Evolutionary conservation across 2,113 vertebrate genomes (phyloP), one percentile per base, ranked within the genome.

Genomic region (Oryzias javanicus): DNA sequence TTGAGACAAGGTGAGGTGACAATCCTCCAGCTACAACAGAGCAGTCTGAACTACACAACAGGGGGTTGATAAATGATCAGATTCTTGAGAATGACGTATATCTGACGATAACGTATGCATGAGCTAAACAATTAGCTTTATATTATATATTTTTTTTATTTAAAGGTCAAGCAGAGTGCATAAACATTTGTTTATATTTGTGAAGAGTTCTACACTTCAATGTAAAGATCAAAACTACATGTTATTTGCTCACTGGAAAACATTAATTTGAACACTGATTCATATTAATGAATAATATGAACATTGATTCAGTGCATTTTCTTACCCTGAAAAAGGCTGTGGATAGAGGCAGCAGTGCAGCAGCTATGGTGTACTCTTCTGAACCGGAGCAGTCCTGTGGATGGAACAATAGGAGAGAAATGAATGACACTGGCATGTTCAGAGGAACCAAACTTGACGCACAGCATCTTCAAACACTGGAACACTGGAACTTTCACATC

Each of bases 301-400:
- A 12, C 35, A 35, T 10, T 2, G 10, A 35, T 19, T 27, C 1
- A 7, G 22, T 22, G 24, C 0, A 41, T 59, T 46, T 53, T 59
- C 96, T 95, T 86, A 99, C 97, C 93, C 96, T 90, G 78, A 97
- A 98, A 89, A 98, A 99, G 62, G 93, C 96, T 60, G 97, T 97
- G 0, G 93, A 95, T 77, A 98, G 89, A 58, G 97, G 97, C 49
- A 99, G 91, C 66, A 99, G 84, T 0, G 95, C 94, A 61, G 96
- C 90, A 72, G 97, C 97, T 70, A 99, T 93, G 3, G 84, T 94
- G 66, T 93, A 98, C 77, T 99, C 97, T 79, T 98, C 97, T 27
- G 94, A 94, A 87, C 92, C 95, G 49, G 97, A 98, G 79, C 97
- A 99, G 89, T 99, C 97, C 97, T 99, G 91, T 14, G 72, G 49